Percentiles rank a stretch among this genome's conserved stretches.
These are phyloP conservation scores for Poicephalus gulielmi DNA, from an alignment of 2,113 vertebrate genomes.

Conservation along the genomic window DNA sequence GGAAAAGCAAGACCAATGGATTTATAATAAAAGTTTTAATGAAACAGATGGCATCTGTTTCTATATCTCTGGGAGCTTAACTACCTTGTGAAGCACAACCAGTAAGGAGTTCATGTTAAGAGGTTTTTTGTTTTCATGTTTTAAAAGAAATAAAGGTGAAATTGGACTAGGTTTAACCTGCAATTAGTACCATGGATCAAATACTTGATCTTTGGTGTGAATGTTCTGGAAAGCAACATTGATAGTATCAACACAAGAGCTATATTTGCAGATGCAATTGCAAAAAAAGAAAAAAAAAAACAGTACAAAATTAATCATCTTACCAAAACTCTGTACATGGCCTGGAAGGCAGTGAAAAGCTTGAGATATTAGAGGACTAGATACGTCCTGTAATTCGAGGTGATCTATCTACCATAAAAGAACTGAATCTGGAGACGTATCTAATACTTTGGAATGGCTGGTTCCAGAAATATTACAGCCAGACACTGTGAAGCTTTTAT, in stretches of 20 bases:
- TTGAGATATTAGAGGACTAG: slow-evolving; percentile 13
- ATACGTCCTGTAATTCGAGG: slow-evolving; percentile 24
- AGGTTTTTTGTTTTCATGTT: slow-evolving; percentile 9
- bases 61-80: slow-evolving; percentile 36
- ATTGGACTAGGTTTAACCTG: slow-evolving; percentile 41
- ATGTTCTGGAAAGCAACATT: slow-evolving; percentile 26
- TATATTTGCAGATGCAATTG: slow-evolving; percentile 25
- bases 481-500: slow-evolving; percentile 1
- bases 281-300: neutral
- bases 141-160: slow-evolving; percentile 32
- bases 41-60: slow-evolving; percentile 33
- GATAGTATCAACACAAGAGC: slow-evolving; percentile 20
- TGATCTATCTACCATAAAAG: neutral
- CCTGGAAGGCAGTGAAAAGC: slow-evolving; percentile 21
- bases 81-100: slow-evolving; percentile 34
- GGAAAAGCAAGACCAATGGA: slow-evolving; percentile 49
- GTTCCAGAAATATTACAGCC: slow-evolving; percentile 14
- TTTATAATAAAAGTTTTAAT: slow-evolving; percentile 47
- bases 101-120: slow-evolving; percentile 12
- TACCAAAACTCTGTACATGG: neutral
- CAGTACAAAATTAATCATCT: neutral
- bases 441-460: neutral
- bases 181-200: slow-evolving; percentile 9
- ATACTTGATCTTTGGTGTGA: slow-evolving; percentile 27
- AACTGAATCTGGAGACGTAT: neutral